Conservation (phyloP, 2,797 vertebrate genomes). For the Melanotaenia parkinsoni region DNA sequence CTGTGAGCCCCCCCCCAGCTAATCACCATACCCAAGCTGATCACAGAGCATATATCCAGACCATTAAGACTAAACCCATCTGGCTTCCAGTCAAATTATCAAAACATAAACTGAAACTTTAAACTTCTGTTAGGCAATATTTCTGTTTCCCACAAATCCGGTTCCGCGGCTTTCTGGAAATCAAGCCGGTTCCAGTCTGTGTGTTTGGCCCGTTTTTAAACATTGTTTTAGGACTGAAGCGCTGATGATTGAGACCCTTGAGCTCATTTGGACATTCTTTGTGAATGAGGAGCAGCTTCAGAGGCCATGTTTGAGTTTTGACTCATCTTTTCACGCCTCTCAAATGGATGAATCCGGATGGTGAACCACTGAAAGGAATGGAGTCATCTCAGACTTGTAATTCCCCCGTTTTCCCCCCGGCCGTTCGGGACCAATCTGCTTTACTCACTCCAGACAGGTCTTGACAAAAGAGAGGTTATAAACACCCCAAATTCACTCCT, state of each 20-base stretch:
- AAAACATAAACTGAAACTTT: constrained; percentile 77
- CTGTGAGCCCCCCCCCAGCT: constrained; percentile 48
- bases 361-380: constrained; percentile 64
- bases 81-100: constrained; percentile 70
- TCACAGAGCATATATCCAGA: constrained; percentile 62
- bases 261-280: constrained; percentile 79
- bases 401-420: constrained; percentile 30
- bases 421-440: constrained; percentile 41
- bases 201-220: constrained; percentile 40
- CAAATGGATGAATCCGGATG: constrained; percentile 57
- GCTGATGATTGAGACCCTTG: constrained; percentile 57
- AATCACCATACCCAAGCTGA: constrained; percentile 63
- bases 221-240: constrained; percentile 61
- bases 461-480: constrained; percentile 40
- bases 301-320: constrained; percentile 71
- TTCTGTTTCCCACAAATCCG: constrained; percentile 64
- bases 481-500: constrained; percentile 24
- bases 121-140: constrained; percentile 62
- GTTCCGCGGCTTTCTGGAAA: constrained; percentile 55
- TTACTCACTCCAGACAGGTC: constrained; percentile 46
- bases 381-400: constrained; percentile 56
- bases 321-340: constrained; percentile 73
- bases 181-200: constrained; percentile 43
- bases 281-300: constrained; percentile 72
- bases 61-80: constrained; percentile 54